A percentile compares a stretch with the other conserved stretches of the same genome.
Evolutionary conservation across 2,113 vertebrate genomes (phyloP).

Genomic region (Etia nguti): DNA sequence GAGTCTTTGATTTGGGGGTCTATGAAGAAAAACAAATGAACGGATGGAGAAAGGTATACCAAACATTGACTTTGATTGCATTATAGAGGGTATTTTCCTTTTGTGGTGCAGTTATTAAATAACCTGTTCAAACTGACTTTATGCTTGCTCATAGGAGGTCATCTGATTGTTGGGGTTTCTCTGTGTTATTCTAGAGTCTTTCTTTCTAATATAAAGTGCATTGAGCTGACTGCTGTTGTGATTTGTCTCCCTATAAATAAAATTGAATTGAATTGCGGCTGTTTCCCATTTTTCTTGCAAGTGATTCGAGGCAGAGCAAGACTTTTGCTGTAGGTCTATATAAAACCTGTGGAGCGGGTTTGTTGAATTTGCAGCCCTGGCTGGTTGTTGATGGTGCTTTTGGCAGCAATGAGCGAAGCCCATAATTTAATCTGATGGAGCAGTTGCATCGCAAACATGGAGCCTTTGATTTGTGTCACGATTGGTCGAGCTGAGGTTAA

Average conservation of each 20-base stretch:
- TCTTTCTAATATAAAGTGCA: background rate
- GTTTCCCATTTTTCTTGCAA: background rate
- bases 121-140: background rate
- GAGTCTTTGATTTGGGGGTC: background rate
- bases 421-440: background rate
- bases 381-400: background rate
- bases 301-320: rapidly evolving
- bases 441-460: background rate
- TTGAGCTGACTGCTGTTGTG: background rate
- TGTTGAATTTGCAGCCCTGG: background rate
- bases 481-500: background rate
- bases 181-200: background rate
- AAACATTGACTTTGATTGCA: background rate
- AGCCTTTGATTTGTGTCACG: background rate
- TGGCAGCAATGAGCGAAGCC: background rate
- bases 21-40: background rate
- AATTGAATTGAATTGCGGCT: background rate
- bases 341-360: background rate
- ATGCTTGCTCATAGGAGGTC: background rate
- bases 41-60: background rate
- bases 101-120: background rate
- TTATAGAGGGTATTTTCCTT: background rate
- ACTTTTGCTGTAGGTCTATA: background rate
- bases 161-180: background rate
- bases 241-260: background rate